Base-by-base conservation (phyloP, 2,888 invertebrate species). In the Drosophila algonquin region DNA sequence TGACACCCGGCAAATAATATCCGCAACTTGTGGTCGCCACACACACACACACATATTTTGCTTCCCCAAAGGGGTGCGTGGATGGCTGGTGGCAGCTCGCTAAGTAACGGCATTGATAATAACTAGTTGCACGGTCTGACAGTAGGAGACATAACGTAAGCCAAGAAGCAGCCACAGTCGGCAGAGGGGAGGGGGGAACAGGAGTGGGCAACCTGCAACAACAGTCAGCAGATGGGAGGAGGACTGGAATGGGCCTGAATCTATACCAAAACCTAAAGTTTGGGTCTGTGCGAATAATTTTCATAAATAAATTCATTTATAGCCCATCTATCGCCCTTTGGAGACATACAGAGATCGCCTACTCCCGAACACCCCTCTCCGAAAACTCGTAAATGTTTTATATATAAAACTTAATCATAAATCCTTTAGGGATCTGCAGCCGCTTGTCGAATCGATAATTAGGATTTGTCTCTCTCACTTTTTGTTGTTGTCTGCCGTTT, bases 1-100 rank as follows among this genome's bases (percentile, higher is more conserved):
- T 73, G 85, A 76, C 83, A 80, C 76, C 72, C 87, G 64, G 35
- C 61, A 51, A 76, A 85, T 78, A 87, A 80, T 75, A 85, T 87
- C 82, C 74, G 80, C 71, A 61, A 79, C 81, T 82, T 69, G 75
- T 54, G 73, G 72, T 51, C 32, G 32, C 64, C 30, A 64, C 64
- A 59, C 55, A 44, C 52, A 56, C 63, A 62, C 16, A 55, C 32
- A 46, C 47, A n/a, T 53, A 18, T 54, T 14, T 51, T 55, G 40
- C 32, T 30, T 10, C 9, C 14, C 30, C 18, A 18, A 45, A n/a
- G 10, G 55, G 45, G n/a, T 40, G 40, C 40, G n/a, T 40, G 14
- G 14, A 40, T 9, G 6, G 16, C 18, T 7, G 14, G 21, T 21
- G n/a, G 18, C 48, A 14, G 40, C 12, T 30, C n/a, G 47, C 61